A percentile compares a stretch with the other conserved stretches of the same genome.
Evolutionary conservation across 2,888 invertebrate genomes (phyloP).

Genomic region (Petrolisthes manimaculis): DNA sequence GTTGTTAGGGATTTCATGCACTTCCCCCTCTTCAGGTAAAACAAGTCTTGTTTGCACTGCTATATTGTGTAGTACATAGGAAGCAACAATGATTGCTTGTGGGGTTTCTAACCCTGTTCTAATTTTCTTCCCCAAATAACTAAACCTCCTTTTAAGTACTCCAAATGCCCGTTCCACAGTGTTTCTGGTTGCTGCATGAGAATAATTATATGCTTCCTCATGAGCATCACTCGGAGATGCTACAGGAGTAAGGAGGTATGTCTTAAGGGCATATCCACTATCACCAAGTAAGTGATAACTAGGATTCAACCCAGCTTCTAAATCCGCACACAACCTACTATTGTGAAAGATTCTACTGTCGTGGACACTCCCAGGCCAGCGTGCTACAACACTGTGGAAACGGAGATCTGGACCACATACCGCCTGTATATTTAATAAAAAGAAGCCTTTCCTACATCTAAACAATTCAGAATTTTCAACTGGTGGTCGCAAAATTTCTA

Average conservation of each 20-base stretch:
- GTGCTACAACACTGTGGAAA: constrained; percentile 25
- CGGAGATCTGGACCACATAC: constrained; percentile 10
- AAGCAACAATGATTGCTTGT: no score
- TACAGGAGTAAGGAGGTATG: constrained; percentile 18
- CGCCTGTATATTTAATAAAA: constrained; percentile 20
- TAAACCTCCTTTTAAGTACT: no score
- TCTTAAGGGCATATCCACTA: neutral
- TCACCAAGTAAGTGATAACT: constrained; percentile 15
- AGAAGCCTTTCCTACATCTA: constrained; percentile 25
- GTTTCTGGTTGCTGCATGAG: neutral
- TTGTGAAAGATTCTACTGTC: constrained; percentile 31
- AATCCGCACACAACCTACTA: neutral
- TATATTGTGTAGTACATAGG: neutral
- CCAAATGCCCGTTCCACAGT: neutral
- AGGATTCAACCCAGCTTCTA: neutral
- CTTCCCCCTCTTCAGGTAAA: no score
- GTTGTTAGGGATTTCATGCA: no score
- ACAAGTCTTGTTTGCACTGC: neutral
- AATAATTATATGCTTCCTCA: neutral
- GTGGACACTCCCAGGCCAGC: constrained; percentile 36
- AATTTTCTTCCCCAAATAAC: neutral
- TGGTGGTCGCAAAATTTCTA: constrained; percentile 13
- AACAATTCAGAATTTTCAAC: constrained; percentile 2
- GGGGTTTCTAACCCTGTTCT: neutral
- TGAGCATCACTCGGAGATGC: neutral